phyloP scores from a whole-genome alignment of 2,113 vertebrate species.

The Sturnira hondurensis region DNA sequence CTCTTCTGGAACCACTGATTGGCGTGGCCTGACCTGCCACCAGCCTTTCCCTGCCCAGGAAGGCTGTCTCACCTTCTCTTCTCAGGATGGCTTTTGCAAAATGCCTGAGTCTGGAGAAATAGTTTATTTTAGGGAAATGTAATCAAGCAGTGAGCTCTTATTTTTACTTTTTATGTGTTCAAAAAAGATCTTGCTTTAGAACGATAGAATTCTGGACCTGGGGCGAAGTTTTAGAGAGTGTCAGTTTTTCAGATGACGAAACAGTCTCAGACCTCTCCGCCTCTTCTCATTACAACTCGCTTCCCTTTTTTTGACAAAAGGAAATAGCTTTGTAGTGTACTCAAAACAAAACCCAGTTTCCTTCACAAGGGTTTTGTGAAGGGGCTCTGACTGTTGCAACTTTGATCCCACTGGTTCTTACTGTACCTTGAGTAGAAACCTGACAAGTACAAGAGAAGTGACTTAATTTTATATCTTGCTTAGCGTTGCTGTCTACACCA shows the following conservation, averaged over 20 bases:
- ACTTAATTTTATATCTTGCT: not conserved
- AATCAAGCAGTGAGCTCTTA: not conserved
- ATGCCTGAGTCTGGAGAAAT: not conserved
- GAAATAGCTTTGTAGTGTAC: not conserved
- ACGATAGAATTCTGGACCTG: not conserved
- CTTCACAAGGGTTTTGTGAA: too few relatives aligned
- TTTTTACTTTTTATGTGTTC: slow-evolving; percentile 1
- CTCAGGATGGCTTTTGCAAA: not conserved
- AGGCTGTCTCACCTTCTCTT: not conserved
- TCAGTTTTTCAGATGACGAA: not conserved
- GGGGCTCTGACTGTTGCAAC: not conserved
- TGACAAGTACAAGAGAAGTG: not conserved
- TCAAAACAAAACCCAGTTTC: not conserved
- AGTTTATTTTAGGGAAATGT: not conserved
- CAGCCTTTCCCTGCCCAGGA: too few relatives aligned
- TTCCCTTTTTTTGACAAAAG: not conserved
- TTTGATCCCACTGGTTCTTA: not conserved
- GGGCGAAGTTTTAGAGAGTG: not conserved
- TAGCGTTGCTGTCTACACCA: not conserved
- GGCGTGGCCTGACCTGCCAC: not conserved
- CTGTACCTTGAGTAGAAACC: not conserved
- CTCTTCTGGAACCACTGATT: not conserved
- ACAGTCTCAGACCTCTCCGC: not conserved
- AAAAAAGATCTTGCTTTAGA: not conserved
- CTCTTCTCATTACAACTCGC: not conserved